Conservation (phyloP, 2,888 invertebrate genomes). For the Myopa tessellatipennis region DNA sequence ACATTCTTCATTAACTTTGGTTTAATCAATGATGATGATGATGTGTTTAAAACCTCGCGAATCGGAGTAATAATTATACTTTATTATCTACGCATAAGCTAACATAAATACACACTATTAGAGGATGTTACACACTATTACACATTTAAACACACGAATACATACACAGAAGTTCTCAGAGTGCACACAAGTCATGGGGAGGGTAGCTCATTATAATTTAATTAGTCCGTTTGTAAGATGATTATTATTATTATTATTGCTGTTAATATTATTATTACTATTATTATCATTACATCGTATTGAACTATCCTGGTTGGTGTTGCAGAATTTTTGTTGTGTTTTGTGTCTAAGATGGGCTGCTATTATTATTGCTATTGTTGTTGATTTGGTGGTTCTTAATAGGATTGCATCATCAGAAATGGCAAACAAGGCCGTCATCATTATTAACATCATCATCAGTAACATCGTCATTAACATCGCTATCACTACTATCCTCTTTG, state of each 20-base stretch:
- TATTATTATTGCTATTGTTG: conserved; percentile 27
- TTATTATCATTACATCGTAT: conserved; percentile 29
- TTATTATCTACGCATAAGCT: no score
- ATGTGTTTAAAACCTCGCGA: neutral
- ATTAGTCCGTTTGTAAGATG: conserved; percentile 1
- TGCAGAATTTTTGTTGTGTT: no score
- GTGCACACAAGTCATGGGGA: neutral
- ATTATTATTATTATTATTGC: conserved; percentile 9
- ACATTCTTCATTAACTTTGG: neutral
- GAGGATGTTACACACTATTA: neutral
- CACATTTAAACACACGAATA: neutral
- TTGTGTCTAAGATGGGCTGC: conserved; percentile 21
- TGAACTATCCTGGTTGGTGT: no score
- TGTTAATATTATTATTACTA: conserved; percentile 54
- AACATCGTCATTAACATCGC: conserved; percentile 17
- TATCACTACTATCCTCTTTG: neutral
- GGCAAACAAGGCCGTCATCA: neutral
- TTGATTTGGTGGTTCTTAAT: neutral
- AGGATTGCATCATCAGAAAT: neutral
- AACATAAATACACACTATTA: neutral
- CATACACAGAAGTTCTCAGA: neutral
- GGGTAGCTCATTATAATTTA: neutral
- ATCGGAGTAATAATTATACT: neutral
- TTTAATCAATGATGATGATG: neutral
- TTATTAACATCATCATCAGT: neutral